phyloP scores from a whole-genome alignment of 2,113 vertebrate genomes.

The Silurus meridionalis region DNA sequence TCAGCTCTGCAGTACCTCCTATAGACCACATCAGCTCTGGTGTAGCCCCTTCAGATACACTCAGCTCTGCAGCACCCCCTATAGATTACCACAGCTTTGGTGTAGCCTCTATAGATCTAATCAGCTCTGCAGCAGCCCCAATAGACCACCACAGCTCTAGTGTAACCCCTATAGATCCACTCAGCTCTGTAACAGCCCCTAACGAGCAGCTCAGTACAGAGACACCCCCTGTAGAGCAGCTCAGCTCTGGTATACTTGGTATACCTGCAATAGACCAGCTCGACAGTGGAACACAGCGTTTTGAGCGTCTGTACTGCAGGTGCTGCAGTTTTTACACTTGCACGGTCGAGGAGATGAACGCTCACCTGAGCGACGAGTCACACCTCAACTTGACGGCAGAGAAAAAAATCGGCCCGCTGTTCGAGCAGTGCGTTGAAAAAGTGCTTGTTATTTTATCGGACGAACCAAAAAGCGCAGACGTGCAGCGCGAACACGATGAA shows the following conservation, averaged over 20 bases:
- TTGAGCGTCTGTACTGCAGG: constrained; percentile 85
- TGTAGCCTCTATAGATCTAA: not conserved
- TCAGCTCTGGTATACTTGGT: not conserved
- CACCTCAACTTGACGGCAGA: constrained; percentile 83
- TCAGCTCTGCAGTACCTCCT: too few species aligned
- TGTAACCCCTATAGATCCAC: not conserved
- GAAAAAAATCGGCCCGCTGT: constrained; percentile 74
- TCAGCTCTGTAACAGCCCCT: not conserved
- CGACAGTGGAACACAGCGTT: constrained; percentile 77
- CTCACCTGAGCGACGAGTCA: constrained; percentile 83
- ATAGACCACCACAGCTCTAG: not conserved
- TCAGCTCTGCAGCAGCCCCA: too few species aligned
- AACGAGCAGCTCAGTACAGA: not conserved
- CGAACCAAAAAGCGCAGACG: constrained; percentile 47
- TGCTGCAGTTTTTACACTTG: constrained; percentile 85
- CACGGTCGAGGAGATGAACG: constrained; percentile 87
- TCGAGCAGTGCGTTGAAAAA: constrained; percentile 84
- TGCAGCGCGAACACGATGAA: constrained; percentile 43
- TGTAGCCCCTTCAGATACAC: too few species aligned
- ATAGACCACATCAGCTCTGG: too few species aligned
- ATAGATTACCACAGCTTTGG: too few species aligned
- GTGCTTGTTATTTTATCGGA: constrained; percentile 76
- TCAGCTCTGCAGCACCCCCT: too few species aligned
- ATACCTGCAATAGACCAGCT: constrained; percentile 66
- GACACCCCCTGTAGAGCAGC: not conserved